phyloP scores from a whole-genome alignment of 2,797 vertebrate species.

The Neostethus bicornis region DNA sequence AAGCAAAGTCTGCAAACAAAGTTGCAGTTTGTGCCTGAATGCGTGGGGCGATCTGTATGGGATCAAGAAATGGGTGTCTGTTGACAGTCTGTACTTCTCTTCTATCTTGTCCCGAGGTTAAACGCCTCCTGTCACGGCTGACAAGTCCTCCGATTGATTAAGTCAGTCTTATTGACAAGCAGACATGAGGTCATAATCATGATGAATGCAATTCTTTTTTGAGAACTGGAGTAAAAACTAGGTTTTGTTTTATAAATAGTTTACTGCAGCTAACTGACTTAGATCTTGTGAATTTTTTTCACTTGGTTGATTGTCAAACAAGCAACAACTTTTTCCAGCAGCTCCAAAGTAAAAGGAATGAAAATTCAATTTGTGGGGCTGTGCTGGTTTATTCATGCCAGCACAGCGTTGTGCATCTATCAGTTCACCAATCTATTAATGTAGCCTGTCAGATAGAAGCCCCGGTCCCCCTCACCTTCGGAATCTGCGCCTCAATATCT shows the following conservation, averaged over 20 bases:
- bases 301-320: conserved; percentile 31
- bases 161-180: conserved; percentile 70
- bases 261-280: conserved; percentile 34
- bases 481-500: conserved; percentile 61
- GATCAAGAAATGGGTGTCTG: conserved; percentile 60
- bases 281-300: too few relatives aligned
- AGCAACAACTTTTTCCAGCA: conserved; percentile 32
- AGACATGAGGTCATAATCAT: conserved; percentile 74
- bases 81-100: conserved; percentile 55
- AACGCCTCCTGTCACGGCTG: conserved; percentile 72
- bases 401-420: conserved; percentile 61
- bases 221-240: conserved; percentile 19
- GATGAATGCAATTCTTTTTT: conserved; percentile 64
- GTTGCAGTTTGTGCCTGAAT: conserved; percentile 49
- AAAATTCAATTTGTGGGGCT: conserved; percentile 59
- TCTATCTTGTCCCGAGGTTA: conserved; percentile 65
- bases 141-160: conserved; percentile 76
- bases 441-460: conserved; percentile 64
- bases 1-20: conserved; percentile 64
- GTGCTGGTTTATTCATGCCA: conserved; percentile 56
- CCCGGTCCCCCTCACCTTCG: conserved; percentile 62
- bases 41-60: conserved; percentile 46
- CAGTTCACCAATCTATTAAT: conserved; percentile 69
- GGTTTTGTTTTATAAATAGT: conserved; percentile 37
- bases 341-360: conserved; percentile 26